These are phyloP conservation scores for Mormyrus hasselquistii DNA, from an alignment of 2,797 vertebrate genomes.

Conservation along the genomic window DNA sequence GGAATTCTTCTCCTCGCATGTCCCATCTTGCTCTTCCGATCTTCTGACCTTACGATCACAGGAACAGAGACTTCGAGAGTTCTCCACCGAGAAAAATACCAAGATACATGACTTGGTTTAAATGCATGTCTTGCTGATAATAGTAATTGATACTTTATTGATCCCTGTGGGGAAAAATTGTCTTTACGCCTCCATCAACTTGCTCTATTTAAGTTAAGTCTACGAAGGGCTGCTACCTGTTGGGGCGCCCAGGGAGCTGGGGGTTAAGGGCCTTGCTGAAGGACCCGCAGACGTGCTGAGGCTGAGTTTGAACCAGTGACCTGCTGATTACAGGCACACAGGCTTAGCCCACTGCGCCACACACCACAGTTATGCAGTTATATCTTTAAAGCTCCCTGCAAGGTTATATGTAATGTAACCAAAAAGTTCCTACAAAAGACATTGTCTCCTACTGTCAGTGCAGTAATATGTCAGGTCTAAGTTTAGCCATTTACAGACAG, in stretches of 20 bases:
- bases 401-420: neutral
- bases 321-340: too few species aligned
- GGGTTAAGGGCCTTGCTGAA: too few species aligned
- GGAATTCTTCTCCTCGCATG: neutral
- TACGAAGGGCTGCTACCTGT: too few species aligned
- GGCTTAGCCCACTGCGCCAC: too few species aligned
- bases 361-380: neutral
- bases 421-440: conserved; percentile 16
- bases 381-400: neutral
- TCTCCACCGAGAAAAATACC: neutral
- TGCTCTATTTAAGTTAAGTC: too few species aligned
- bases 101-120: neutral
- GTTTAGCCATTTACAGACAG: conserved; percentile 10
- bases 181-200: too few species aligned
- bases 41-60: neutral
- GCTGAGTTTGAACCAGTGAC: too few species aligned
- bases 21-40: neutral
- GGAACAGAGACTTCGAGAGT: neutral
- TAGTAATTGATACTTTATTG: too few species aligned
- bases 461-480: conserved; percentile 16
- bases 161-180: too few species aligned
- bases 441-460: conserved; percentile 5
- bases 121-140: neutral
- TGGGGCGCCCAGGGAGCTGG: too few species aligned
- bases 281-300: too few species aligned